Evolutionary conservation across 2,888 invertebrate species (phyloP), one percentile per base, ranked within the genome.

Genomic region (Drosophila pegasa): DNA sequence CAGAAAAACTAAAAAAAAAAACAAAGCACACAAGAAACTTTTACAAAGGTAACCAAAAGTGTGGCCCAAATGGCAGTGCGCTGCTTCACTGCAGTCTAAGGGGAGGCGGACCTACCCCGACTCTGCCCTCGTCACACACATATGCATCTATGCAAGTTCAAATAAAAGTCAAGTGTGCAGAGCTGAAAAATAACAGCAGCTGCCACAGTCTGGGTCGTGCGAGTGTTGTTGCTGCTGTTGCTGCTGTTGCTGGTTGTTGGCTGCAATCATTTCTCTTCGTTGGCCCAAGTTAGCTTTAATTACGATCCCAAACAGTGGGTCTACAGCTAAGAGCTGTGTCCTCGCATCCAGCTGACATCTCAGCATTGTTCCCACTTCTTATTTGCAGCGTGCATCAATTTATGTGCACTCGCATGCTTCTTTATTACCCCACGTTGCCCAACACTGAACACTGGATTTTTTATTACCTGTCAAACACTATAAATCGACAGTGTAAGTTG

Each of bases 131-230:
- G 3, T 2, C 27, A 6, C 33, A 51, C 70, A 85, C 86, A 81
- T 77, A 87, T 85, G 81, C 87, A 87, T 85, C 89, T 84, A 80
- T 87, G 86, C 70, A 76, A 76, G 84, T 88, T 88, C 80, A 86
- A 84, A 84, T 88, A 84, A 86, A 75, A 88, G 80, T 87, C 78
- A 87, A 86, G 75, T 77, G 73, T 65, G 78, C 58, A 75, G 69
- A 75, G 78, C 61, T 47, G 20, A 54, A 76, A 72, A 72, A 51
- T 63, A 68, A 66, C 66, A 74, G 64, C 66, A 54, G 60, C 67
- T 69, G 69, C 48, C 61, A 62, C 55, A 61, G 60, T 55, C 50
- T 56, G 56, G 54, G 55, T 61, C 66, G 57, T 61, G 56, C 60
- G n/a, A n/a, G n/a, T 61, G 5, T 18, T 22, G 6, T 14, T 22